Percentiles rank a stretch among this genome's conserved stretches.
These are phyloP conservation scores for Simalia tracyae DNA, from an alignment of 2,797 vertebrate genomes.

Conservation along the genomic window DNA sequence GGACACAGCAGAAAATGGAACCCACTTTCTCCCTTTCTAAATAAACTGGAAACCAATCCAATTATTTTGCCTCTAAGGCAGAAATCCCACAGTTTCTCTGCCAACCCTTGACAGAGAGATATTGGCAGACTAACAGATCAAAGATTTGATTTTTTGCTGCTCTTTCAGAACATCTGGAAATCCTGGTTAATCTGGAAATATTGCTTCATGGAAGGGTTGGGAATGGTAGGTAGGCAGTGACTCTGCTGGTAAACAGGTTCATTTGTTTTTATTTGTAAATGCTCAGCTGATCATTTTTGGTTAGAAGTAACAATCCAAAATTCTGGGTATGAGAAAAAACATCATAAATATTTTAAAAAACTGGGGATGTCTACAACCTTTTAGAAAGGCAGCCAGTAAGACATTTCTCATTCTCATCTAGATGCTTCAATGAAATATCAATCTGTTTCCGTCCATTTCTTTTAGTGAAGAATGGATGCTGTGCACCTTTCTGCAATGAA, in stretches of 20 bases:
- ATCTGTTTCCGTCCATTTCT: constrained; percentile 19
- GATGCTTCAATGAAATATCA: constrained; percentile 14
- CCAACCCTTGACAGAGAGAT: neutral
- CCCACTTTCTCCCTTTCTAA: neutral
- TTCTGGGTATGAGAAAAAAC: neutral
- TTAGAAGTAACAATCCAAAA: neutral
- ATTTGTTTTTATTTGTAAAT: neutral
- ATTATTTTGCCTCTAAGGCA: neutral
- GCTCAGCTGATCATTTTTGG: neutral
- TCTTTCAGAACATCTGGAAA: neutral
- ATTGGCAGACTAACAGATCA: neutral
- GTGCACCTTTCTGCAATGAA: constrained; percentile 18
- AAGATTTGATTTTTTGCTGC: neutral
- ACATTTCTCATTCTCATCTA: fast-evolving
- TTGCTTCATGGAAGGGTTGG: neutral
- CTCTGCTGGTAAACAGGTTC: neutral
- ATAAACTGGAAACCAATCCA: neutral
- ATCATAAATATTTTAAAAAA: neutral
- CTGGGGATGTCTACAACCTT: neutral
- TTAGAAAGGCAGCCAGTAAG: neutral
- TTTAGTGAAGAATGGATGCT: constrained; percentile 12
- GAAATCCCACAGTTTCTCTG: neutral
- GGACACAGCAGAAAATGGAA: neutral
- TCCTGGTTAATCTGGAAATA: too few species aligned
- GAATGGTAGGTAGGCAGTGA: neutral